These are phyloP conservation scores for Siderastrea siderea DNA, from an alignment of 92 coral and sea anemone genomes.

Conservation along the genomic window DNA sequence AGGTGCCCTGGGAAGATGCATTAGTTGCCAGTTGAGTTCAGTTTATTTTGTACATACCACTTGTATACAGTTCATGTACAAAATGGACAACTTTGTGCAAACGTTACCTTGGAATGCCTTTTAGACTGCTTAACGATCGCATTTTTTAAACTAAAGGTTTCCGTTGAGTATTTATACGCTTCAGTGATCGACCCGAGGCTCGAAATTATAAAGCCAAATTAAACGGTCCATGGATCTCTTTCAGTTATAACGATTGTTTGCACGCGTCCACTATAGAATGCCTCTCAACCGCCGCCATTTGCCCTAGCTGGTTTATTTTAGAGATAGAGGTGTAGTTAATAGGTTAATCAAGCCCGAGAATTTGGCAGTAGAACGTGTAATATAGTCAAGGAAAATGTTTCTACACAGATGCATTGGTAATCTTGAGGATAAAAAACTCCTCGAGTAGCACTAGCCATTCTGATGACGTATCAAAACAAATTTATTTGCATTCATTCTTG, in stretches of 20 bases:
- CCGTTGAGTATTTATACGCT: constrained; percentile 35
- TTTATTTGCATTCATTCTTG: neutral
- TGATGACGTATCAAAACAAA: neutral
- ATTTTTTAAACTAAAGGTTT: constrained; percentile 19
- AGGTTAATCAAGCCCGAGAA: no score
- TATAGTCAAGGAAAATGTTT: neutral
- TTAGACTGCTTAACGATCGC: neutral
- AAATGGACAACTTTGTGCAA: constrained; percentile 15
- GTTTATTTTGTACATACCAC: neutral
- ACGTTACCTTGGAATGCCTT: neutral
- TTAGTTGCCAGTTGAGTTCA: neutral
- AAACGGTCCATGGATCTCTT: constrained; percentile 2
- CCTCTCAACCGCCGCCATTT: neutral
- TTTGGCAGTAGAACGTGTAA: no score
- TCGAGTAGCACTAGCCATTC: no score
- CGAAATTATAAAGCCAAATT: neutral
- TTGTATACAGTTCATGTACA: neutral
- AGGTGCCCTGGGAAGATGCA: neutral
- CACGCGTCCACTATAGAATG: neutral
- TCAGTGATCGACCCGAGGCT: neutral
- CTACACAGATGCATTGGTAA: neutral
- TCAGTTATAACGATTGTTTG: neutral
- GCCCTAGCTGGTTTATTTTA: no score
- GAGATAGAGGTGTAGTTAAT: no score
- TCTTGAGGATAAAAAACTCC: neutral